Evolutionary conservation across 2,888 invertebrate genomes (phyloP), one percentile per base, ranked within the genome.

Genomic region (Drosophila tanythrix): DNA sequence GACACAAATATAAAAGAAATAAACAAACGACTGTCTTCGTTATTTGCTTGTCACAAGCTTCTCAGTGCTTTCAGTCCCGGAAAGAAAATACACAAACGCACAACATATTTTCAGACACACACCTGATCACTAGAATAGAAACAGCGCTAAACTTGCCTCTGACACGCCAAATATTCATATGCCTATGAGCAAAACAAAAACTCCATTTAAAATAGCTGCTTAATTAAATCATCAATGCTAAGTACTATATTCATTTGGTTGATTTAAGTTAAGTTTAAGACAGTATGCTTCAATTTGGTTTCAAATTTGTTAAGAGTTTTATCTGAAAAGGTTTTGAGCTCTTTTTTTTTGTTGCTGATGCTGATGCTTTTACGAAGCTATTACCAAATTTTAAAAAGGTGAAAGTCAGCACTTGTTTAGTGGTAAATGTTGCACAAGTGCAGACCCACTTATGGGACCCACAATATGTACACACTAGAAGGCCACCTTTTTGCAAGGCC

Each of bases 1-100:
- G 79, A 76, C 83, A 89, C 64, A 83, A 79, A 85, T 77, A 75
- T 74, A 83, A 79, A 78, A 77, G 69, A 71, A 81, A 79, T 72
- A 83, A 72, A 72, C 75, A 78, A 82, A 55, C 68, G 60, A 59
- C 61, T 65, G 57, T 60, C 76, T 64, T 53, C 81, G 64, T 72
- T 78, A 76, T 80, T 71, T 76, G 67, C 60, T 71, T 76, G 81
- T 72, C 64, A 68, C 48, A 80, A 65, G 67, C 70, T 55, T 53
- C 56, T 36, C 29, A 29, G 35, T 67, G 38, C 36, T 58, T 29
- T n/a, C 46, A 43, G 31, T 36, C 53, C 64, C 55, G 56, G 64
- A 58, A 50, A 33, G 52, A 38, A 63, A 53, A 43, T 21, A 18
- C 33, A 56, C 43, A 58, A n/a, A 18, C 11, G 15, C 40, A 52